phyloP scores from a whole-genome alignment of 2,113 vertebrate species.

The Lepus europaeus region DNA sequence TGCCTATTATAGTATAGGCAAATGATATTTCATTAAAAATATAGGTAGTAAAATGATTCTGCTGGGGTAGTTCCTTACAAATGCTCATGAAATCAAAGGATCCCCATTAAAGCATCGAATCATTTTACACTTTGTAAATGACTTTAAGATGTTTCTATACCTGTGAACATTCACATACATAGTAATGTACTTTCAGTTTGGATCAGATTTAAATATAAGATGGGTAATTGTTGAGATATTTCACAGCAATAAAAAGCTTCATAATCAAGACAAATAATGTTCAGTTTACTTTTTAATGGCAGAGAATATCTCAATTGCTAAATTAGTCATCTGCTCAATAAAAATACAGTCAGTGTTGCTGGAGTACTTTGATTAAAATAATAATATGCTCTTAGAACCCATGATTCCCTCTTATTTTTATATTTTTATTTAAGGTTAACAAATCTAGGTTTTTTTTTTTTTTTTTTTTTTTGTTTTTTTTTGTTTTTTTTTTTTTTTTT shows the following conservation, averaged over 20 bases:
- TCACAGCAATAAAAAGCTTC: not conserved
- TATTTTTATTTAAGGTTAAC: not conserved
- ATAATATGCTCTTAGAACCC: not conserved
- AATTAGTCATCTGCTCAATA: not conserved
- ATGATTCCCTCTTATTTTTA: no score
- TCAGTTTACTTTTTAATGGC: not conserved
- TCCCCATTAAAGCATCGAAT: not conserved
- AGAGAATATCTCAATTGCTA: not conserved
- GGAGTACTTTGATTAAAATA: not conserved
- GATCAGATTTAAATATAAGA: not conserved
- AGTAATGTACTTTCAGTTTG: not conserved
- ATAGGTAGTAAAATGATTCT: not conserved
- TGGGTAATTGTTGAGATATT: not conserved
- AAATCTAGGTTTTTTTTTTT: no score
- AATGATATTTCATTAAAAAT: not conserved
- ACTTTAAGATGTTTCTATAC: not conserved
- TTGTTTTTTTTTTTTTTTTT: no score
- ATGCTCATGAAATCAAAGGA: not conserved
- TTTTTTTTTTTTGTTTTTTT: no score
- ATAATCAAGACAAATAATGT: not conserved
- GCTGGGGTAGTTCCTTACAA: not conserved
- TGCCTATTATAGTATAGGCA: not conserved
- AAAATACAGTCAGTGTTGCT: not conserved
- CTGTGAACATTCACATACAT: not conserved
- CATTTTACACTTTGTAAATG: not conserved